Base-by-base conservation (phyloP, 2,113 vertebrate species). In the Setophaga kirtlandii region DNA sequence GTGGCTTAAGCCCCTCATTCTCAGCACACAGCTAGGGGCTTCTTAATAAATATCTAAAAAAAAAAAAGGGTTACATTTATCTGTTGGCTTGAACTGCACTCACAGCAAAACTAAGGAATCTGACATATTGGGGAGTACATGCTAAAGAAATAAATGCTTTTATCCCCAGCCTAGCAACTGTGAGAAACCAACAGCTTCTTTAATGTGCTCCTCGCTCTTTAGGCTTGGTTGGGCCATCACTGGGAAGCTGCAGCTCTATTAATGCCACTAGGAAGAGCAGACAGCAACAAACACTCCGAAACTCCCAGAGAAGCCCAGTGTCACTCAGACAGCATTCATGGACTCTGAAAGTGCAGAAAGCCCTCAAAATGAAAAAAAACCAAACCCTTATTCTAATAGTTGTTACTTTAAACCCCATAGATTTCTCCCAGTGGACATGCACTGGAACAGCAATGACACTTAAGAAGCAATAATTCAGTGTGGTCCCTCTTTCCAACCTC, bases 401-500 rank as follows among this genome's bases (percentile, higher is more conserved):
- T 15, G 10, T 24, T 39, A 53, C 42, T 84, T 85, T 42, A 76
- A 52, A 44, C 22, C 47, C 47, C 63, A 31, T 1, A 7, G 49
- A 16, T 52, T 59, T 78, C 41, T 71, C 60, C 30, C 83, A 64
- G 3, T 7, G 41, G 76, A 53, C 76, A 58, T 69, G 83, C 76
- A 89, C 31, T 14, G 55, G 35, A 89, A 63, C 60, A 87, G 56
- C 77, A 77, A 27, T 5, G 35, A 90, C 60, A 90, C 21, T 27
- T 59, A 62, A 82, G 33, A 87, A 90, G 56, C 81, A 95, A 15
- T 28, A 95, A 75, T n/a, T 68, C 47, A 49, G 46, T 15, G 42
- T 27, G 20, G 39, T 49, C 67, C 49, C 56, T 65, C 63, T 42
- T 90, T 91, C 97, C 91, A 87, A 99, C 99, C 99, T 99, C 99